phyloP scores from a whole-genome alignment of 2,888 invertebrate species.

The Clunio marinus region DNA sequence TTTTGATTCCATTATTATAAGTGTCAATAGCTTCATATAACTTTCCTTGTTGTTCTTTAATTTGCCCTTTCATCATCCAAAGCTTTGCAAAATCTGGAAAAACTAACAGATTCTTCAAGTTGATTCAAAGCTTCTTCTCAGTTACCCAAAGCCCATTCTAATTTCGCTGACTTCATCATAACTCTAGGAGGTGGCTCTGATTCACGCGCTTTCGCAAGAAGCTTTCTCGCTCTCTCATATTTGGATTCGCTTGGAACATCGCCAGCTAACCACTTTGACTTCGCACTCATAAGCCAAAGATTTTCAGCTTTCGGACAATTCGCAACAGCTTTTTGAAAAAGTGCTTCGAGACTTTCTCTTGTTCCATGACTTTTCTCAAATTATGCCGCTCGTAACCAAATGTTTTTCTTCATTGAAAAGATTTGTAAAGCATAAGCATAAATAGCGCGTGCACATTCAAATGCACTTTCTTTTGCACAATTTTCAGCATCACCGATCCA shows the following conservation, averaged over 20 bases:
- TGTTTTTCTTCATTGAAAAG: conserved; percentile 94
- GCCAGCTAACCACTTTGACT: conserved; percentile 96
- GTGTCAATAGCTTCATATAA: conserved; percentile 78
- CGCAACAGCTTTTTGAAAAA: conserved; percentile 90
- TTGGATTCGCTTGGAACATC: conserved; percentile 97
- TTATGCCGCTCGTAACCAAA: conserved; percentile 95
- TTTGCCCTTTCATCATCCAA: conserved; percentile 99
- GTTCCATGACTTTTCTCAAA: conserved; percentile 96
- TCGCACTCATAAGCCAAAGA: conserved; percentile 99
- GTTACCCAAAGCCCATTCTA: conserved; percentile 96
- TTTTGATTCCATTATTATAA: conserved; percentile 83
- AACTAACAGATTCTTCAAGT: conserved; percentile 82
- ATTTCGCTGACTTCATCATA: conserved; percentile 97
- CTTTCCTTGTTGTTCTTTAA: conserved; percentile 78
- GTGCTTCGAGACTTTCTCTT: conserved; percentile 80
- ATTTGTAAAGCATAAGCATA: conserved; percentile 87
- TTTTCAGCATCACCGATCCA: conserved; percentile 99
- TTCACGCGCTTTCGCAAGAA: conserved; percentile 87
- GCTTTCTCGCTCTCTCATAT: conserved; percentile 87
- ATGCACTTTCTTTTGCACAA: conserved; percentile 85
- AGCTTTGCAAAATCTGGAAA: conserved; percentile 92
- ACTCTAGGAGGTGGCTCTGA: conserved; percentile 90
- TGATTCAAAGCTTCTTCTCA: conserved; percentile 72
- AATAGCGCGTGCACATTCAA: conserved; percentile 93
- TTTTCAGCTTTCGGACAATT: conserved; percentile 98